Evolutionary conservation across 2,797 vertebrate species (phyloP).

Genomic region (Ptychadena robeensis): DNA sequence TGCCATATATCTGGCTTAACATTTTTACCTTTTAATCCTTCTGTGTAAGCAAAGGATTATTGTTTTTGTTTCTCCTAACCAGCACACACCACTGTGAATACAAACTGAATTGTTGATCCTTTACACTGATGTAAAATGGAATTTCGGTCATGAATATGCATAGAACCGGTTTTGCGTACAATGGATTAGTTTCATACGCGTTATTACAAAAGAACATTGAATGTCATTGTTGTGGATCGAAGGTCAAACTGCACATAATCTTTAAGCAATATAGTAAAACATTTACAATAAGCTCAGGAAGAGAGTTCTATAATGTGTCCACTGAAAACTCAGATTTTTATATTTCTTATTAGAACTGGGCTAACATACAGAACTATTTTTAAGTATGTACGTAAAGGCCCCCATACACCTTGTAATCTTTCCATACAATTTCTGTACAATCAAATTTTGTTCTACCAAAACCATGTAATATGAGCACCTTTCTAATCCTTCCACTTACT

Average conservation of each 20-base stretch:
- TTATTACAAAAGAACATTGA: conserved; percentile 35
- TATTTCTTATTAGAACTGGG: not conserved
- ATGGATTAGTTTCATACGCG: conserved; percentile 48
- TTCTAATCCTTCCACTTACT: no score
- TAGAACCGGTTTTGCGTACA: conserved; percentile 39
- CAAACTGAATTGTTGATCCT: conserved; percentile 48
- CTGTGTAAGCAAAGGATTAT: conserved; percentile 47
- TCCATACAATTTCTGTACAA: no score
- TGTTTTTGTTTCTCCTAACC: conserved; percentile 45
- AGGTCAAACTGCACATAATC: conserved; percentile 40
- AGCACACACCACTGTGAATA: conserved; percentile 28
- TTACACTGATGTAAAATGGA: conserved; percentile 40
- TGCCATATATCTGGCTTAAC: conserved; percentile 33
- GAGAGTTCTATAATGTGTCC: not conserved
- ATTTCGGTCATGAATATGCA: conserved; percentile 52
- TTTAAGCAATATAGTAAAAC: conserved; percentile 8
- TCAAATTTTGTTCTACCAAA: no score
- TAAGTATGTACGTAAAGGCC: no score
- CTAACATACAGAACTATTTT: not conserved
- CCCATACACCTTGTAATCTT: no score
- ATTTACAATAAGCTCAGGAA: not conserved
- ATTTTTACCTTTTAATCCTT: conserved; percentile 48
- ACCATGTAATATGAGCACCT: no score
- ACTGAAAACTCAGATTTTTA: not conserved
- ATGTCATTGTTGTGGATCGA: conserved; percentile 39